phyloP scores from a whole-genome alignment of 2,113 vertebrate species.

The Pluvianellus socialis region DNA sequence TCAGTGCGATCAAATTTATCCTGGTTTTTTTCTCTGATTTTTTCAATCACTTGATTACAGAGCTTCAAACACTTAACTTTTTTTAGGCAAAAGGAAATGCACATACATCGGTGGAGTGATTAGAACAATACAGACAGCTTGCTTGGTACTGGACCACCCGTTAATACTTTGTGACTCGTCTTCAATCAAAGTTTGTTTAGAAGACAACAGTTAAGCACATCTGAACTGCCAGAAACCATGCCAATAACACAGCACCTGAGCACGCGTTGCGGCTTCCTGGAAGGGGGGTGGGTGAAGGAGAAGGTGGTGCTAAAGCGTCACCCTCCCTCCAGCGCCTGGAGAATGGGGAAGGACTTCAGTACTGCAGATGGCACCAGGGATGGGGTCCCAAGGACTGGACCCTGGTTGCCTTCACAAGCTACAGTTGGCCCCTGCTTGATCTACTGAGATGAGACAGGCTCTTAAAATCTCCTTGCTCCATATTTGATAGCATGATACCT shows the following conservation, averaged over 20 bases:
- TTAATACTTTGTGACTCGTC: not conserved
- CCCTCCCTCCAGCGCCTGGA: not conserved
- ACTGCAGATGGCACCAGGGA: not conserved
- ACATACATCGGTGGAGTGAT: not conserved
- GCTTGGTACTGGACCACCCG: not conserved
- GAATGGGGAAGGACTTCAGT: not conserved
- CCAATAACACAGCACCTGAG: not conserved
- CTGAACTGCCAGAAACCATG: not conserved
- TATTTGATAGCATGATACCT: not conserved
- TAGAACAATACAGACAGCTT: not conserved
- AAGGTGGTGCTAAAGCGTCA: not conserved
- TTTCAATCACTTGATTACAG: not conserved
- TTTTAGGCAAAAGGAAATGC: not conserved
- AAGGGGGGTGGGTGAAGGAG: not conserved
- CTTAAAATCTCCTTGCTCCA: not conserved
- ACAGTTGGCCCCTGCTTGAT: not conserved
- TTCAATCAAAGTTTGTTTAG: not conserved
- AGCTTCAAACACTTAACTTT: not conserved
- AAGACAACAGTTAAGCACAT: not conserved
- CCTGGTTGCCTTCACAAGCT: not conserved
- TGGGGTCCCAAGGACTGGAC: not conserved
- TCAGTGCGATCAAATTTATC: not conserved
- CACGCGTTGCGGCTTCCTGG: not conserved
- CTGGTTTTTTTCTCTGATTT: not conserved
- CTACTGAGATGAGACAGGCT: not conserved